Base-by-base conservation (phyloP, 2,888 invertebrate genomes). In the Dorcus parallelipipedus region DNA sequence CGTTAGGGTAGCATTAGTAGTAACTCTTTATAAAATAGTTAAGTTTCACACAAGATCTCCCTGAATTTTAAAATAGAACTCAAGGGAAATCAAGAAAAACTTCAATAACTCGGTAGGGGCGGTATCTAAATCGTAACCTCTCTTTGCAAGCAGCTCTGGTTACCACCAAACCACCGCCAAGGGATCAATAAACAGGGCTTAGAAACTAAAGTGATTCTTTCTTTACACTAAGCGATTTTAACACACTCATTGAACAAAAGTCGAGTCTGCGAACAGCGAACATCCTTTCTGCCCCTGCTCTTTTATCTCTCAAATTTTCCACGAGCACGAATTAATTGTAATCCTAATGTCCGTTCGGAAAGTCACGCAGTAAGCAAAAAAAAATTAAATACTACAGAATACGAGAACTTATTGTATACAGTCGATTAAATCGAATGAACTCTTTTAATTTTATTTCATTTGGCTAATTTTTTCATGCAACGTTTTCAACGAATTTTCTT, bases 131-230 rank as follows among this genome's bases (percentile, higher is more conserved):
- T 69, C 70, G 67, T 69, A 67, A 64, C 67, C 67, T 69, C 65
- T 68, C 67, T 69, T 64, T 67, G 65, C 65, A 56, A 62, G 65
- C 64, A 70, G 61, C 64, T 63, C 65, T 61, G 66, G 67, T 69
- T 67, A 71, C 69, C 68, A 63, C 65, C 65, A 68, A 69, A 70
- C 68, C 70, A 64, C 67, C 66, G 66, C 65, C 71, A 54, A 53
- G 71, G 71, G 71, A 71, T 71, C 71, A 67, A 71, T 71, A 69
- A 69, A 68, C 65, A 61, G 65, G 67, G 69, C 70, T 71, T 71
- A 69, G 69, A 67, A 68, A 69, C 66, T 66, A 71, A 71, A 69
- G 69, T 69, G 71, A 71, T 69, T 70, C 64, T 59, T 58, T 61
- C 63, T 64, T 51, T 54, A 54, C 60, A 51, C 50, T 57, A 54